Percentiles rank a stretch among this genome's conserved stretches.
phyloP scores from a whole-genome alignment of 2,113 vertebrate species.

The Oncorhynchus masou region DNA sequence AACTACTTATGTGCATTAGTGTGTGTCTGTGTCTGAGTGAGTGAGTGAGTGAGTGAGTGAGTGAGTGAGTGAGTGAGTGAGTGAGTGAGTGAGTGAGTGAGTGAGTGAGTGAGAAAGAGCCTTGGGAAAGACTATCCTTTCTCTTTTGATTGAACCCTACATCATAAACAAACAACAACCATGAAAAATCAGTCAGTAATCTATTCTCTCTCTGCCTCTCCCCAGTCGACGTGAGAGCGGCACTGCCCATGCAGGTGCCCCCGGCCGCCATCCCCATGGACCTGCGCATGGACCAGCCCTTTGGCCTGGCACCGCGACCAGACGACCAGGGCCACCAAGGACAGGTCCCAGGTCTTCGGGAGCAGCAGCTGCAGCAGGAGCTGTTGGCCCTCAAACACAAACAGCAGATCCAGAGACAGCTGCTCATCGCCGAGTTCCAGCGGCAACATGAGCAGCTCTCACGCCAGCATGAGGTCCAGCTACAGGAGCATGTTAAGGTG shows the following conservation, averaged over 20 bases:
- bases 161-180: too few relatives aligned
- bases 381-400: slow-evolving; percentile 94
- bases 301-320: slow-evolving; percentile 75
- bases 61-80: too few relatives aligned
- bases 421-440: slow-evolving; percentile 96
- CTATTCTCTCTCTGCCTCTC: not conserved
- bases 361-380: slow-evolving; percentile 96
- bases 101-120: too few relatives aligned
- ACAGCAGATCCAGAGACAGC: slow-evolving; percentile 95
- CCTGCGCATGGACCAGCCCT: slow-evolving; percentile 89
- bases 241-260: slow-evolving; percentile 88
- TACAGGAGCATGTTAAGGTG: slow-evolving; percentile 91
- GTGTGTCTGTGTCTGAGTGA: too few relatives aligned
- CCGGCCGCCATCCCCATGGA: slow-evolving; percentile 89
- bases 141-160: too few relatives aligned
- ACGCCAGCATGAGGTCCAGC: slow-evolving; percentile 91
- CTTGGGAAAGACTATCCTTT: too few relatives aligned
- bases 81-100: too few relatives aligned
- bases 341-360: slow-evolving; percentile 75
- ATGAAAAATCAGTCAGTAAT: not conserved
- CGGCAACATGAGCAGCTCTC: slow-evolving; percentile 96
- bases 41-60: too few relatives aligned
- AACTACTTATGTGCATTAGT: too few relatives aligned
- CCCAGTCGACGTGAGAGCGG: slow-evolving; percentile 88
- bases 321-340: slow-evolving; percentile 36